These are phyloP conservation scores for Drosophila quinaria DNA, from an alignment of 2,888 invertebrate species.

Conservation along the genomic window DNA sequence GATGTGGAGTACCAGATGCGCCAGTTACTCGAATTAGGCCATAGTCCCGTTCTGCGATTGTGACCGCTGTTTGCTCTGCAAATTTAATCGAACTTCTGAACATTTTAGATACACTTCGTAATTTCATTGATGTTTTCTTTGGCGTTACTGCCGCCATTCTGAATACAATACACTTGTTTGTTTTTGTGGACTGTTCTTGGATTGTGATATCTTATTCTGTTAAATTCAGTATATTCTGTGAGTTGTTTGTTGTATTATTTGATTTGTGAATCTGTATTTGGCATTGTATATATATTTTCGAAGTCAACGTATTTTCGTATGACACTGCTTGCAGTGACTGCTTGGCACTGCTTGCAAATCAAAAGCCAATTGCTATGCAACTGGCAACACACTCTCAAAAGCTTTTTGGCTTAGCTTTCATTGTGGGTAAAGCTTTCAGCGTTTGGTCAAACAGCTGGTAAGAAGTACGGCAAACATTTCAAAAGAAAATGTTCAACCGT, in stretches of 20 bases:
- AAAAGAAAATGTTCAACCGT: constrained; percentile 77
- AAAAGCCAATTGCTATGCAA: constrained; percentile 8
- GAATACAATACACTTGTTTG: background rate
- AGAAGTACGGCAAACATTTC: constrained; percentile 64
- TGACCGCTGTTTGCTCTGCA: fast-evolving
- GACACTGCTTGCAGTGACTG: constrained; percentile 19
- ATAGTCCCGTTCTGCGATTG: constrained; percentile 40
- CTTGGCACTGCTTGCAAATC: background rate
- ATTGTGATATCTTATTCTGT: background rate
- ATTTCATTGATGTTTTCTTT: background rate
- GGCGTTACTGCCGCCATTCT: background rate
- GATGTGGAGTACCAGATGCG: constrained; percentile 50
- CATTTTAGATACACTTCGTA: background rate
- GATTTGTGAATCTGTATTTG: background rate
- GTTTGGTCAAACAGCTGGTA: constrained; percentile 70
- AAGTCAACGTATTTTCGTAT: background rate
- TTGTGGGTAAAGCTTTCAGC: constrained; percentile 13
- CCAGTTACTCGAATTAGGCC: constrained; percentile 44
- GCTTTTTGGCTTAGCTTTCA: constrained; percentile 20
- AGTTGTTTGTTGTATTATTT: background rate
- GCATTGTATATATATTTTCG: background rate
- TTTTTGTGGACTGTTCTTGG: background rate
- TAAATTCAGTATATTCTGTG: background rate
- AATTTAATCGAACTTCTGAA: constrained; percentile 9
- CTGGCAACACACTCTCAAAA: background rate